Base-by-base conservation (phyloP, 92 coral and sea anemone genomes). In the Heteractis magnifica region DNA sequence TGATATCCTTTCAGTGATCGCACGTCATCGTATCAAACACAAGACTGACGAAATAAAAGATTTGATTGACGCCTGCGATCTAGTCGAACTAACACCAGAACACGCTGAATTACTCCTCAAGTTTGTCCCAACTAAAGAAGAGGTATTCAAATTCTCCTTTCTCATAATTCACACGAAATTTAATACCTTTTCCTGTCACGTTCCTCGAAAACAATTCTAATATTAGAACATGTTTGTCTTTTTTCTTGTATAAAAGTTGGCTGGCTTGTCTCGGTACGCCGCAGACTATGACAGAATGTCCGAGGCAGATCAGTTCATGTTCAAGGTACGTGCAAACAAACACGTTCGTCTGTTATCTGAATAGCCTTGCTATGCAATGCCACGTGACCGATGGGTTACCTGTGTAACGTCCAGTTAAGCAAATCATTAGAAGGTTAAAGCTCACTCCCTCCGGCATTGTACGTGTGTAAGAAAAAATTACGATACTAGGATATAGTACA, bases 91-190 rank as follows among this genome's bases (percentile, higher is more conserved):
- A 14, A 92, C 97, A 23, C 81, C 99, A 0, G 99, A 96, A 82
- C 96, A 94, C 82, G 98, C 99, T 2, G 99, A 96, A 75, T 89
- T 96, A 50, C 88, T 96, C 52, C 95, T 96, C 55, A 96, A 96
- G 90, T 94, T 96, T 84, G 92, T 96, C 34, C 99, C 98, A 5
- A 90, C 98, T 4, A 96, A 96, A 87, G 98, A 94, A 65, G 99
- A 96, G 99, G 99, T 96, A 86, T 60, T 79, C 13, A 49, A 26
- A 4, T 50, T 53, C 52, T 53, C 6, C 20, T 62, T 62, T 62
- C 70, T 12, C 14, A 7, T 7, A 53, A 53, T 53, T 53, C 10
- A 0, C 59, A 9, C 59, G 14, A 55, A 55, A 14, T 59, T 59
- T 59, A 34, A 34, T 34, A 34, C 44, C 44, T 34, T 34, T 34